A percentile compares a stretch with the other conserved stretches of the same genome.
Evolutionary conservation across 2,113 vertebrate species (phyloP).

Genomic region (Rousettus leschenaultii): DNA sequence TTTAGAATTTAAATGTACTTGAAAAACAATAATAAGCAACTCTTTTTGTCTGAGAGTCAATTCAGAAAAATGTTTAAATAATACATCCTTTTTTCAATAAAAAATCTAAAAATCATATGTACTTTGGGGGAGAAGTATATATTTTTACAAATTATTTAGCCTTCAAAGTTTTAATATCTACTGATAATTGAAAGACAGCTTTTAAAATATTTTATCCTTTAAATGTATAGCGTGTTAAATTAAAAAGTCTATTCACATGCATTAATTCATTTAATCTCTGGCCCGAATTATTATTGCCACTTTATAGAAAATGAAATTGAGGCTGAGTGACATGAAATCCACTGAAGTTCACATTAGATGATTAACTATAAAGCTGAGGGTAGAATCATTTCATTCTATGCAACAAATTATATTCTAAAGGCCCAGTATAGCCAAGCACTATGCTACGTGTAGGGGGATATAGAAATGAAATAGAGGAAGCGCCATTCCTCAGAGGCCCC

Average conservation of each 20-base stretch:
- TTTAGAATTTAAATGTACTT: slow-evolving; percentile 30
- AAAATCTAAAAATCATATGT: not conserved
- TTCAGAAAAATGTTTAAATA: not conserved
- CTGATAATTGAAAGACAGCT: slow-evolving; percentile 1
- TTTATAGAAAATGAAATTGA: not conserved
- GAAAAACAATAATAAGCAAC: slow-evolving; percentile 2
- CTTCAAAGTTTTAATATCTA: slow-evolving; percentile 24
- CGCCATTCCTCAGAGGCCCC: not conserved
- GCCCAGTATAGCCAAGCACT: not conserved
- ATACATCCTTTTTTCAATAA: slow-evolving; percentile 5
- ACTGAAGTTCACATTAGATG: not conserved
- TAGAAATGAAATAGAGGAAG: not conserved
- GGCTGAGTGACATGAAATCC: not conserved
- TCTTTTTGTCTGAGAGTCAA: slow-evolving; percentile 14
- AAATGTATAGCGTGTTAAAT: slow-evolving; percentile 3
- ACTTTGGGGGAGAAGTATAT: not conserved
- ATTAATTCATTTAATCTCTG: slow-evolving; percentile 17
- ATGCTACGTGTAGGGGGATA: not conserved
- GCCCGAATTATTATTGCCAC: slow-evolving; percentile 19
- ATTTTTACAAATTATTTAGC: not conserved
- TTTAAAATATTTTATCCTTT: slow-evolving; percentile 33
- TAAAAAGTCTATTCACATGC: not conserved
- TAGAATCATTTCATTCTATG: not conserved
- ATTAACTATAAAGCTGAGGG: not conserved
- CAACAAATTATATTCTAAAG: not conserved